A percentile compares a stretch with the other conserved stretches of the same genome.
These are phyloP conservation scores for Stenolophus ochropezus DNA, from an alignment of 2,888 invertebrate species.

Conservation along the genomic window DNA sequence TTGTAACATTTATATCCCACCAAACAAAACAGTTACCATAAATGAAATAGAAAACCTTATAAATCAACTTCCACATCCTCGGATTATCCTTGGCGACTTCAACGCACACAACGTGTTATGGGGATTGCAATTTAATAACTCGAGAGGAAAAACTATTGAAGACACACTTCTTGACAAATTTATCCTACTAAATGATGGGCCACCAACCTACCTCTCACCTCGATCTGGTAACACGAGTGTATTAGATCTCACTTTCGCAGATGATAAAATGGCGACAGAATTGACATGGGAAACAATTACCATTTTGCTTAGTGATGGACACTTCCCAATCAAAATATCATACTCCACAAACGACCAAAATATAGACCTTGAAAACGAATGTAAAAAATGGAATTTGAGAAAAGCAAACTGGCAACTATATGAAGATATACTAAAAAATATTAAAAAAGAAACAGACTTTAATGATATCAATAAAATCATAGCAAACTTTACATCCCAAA, in stretches of 20 bases:
- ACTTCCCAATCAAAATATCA: conserved; percentile 47
- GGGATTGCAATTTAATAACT: not conserved
- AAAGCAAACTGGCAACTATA: conserved; percentile 19
- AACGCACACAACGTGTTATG: conserved; percentile 29
- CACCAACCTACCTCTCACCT: conserved; percentile 8
- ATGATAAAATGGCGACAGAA: not conserved
- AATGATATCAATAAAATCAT: not conserved
- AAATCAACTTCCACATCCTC: conserved; percentile 7
- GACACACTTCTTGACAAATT: not conserved
- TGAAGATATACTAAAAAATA: not conserved
- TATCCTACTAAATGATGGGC: conserved; percentile 11
- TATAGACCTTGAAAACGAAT: not conserved
- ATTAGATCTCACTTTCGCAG: conserved; percentile 6
- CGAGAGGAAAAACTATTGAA: conserved; percentile 31
- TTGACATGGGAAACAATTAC: conserved; percentile 25
- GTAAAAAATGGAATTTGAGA: conserved; percentile 29
- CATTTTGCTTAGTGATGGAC: not conserved
- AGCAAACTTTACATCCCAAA: conserved; percentile 8
- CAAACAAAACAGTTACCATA: not conserved
- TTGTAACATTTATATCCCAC: conserved; percentile 6
- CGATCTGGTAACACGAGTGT: not conserved
- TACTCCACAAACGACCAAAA: not conserved
- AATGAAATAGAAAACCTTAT: not conserved
- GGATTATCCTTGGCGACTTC: conserved; percentile 17
- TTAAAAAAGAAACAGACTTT: not conserved